Base-by-base conservation (phyloP, 2,888 invertebrate species). In the Deroplatys truncata region DNA sequence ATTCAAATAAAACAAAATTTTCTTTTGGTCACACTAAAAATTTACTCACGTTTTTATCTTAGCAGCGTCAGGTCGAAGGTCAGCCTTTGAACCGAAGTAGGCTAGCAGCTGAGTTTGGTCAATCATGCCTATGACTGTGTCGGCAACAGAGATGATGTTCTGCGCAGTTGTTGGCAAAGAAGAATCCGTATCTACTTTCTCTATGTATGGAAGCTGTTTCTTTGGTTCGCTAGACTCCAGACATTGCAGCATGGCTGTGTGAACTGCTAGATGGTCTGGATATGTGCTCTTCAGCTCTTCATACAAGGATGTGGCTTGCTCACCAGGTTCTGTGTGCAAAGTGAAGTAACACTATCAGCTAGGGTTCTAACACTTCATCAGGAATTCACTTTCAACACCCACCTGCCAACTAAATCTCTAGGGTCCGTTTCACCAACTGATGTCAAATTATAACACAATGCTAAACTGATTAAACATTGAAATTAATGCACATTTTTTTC, bases 31-130 rank as follows among this genome's bases (percentile, higher is more conserved):
- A 90, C 49, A 15, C 28, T 20, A 28, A 82, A 35, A 86, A 29
- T 88, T 29, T 88, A 94, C 94, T 95, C 92, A 97, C 97, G 95
- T 95, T 94, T 98, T 98, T 91, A 97, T 96, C 93, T 98, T 98
- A 82, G 94, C 94, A 2, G 98, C 97, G 93, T 98, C 98, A 0
- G 95, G 93, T 88, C 98, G 95, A n/a, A 95, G 95, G 93, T 99
- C 98, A 90, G 95, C 95, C 94, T 98, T 98, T 92, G 97, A 95
- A 8, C 98, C 98, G 91, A 97, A 96, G 93, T 96, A 97, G 0
- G 97, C 96, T 49, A 99, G 94, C 91, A 99, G 93, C 91, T 96
- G 96, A 29, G 97, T 96, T 91, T 96, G 96, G 92, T 98, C 97
- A 31, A 98, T 96, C 91, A 96, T 95, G 15, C 94, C 94, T 88